A percentile compares a stretch with the other conserved stretches of the same genome.
These are phyloP conservation scores for Radopholus similis DNA, from an alignment of 1,140 invertebrate species.

Conservation along the genomic window DNA sequence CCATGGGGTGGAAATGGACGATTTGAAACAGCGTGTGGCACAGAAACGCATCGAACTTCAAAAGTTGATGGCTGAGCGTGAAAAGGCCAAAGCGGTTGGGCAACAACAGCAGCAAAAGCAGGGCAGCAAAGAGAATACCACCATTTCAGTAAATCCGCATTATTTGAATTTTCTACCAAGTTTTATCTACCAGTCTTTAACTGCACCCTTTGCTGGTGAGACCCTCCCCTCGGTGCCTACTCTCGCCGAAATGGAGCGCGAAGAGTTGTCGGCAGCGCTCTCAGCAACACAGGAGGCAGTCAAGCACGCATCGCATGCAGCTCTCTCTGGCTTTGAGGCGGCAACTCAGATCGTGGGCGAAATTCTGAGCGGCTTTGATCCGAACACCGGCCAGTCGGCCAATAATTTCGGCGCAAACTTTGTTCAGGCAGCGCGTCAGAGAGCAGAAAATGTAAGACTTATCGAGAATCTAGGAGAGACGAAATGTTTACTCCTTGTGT, in stretches of 20 bases:
- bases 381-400: neutral
- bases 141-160: too few species aligned
- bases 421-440: neutral
- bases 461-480: too few species aligned
- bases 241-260: neutral
- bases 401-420: neutral
- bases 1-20: neutral
- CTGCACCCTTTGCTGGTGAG: too few species aligned
- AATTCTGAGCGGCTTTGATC: neutral
- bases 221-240: too few species aligned
- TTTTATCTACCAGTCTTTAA: too few species aligned
- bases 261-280: neutral
- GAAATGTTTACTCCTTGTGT: too few species aligned
- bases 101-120: too few species aligned
- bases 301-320: slow-evolving; percentile 2
- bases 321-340: slow-evolving; percentile 11
- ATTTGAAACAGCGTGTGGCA: neutral
- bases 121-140: too few species aligned
- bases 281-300: neutral
- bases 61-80: too few species aligned
- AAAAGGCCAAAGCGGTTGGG: too few species aligned
- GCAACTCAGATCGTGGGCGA: slow-evolving; percentile 9
- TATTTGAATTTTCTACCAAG: too few species aligned
- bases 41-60: too few species aligned
- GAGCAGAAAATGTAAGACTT: neutral